Evolutionary conservation across 2,113 vertebrate species (phyloP), one percentile per base, ranked within the genome.

Genomic region (Isurus oxyrinchus): DNA sequence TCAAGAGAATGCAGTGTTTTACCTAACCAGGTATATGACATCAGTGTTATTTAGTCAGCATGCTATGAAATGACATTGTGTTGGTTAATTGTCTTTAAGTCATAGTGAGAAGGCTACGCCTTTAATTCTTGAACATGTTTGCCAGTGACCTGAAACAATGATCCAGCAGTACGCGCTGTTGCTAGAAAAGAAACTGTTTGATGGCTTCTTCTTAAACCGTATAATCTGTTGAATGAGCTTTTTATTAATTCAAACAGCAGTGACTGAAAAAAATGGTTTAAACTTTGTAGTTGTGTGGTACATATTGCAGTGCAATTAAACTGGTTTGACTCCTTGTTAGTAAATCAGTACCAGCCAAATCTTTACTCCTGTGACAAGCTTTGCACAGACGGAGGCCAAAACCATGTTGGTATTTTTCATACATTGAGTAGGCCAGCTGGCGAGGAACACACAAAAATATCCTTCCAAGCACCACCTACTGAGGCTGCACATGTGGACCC

Each of bases 401-500:
- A 63, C 49, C 40, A 95, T 53, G 8, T 55, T 55, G 44, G 67
- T 95, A 55, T 95, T 72, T 95, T 61, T 63, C 59, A 94, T 95
- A 76, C 40, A 40, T 35, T 31, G 67, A 95, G 25, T n/a, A 97
- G 96, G 97, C 97, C 97, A 97, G 97, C 97, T 97, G 97, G 97
- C 97, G 97, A 91, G 96, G 96, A 97, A 97, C 97, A 97, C 96
- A 96, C 91, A 86, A 66, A n/a, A 84, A 59, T 35, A 44, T 76
- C 49, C 40, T 72, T 55, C 66, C 96, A 97, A 96, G 97, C 97
- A 97, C 97, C 96, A 97, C 97, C 97, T 97, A 97, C 97, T 96
- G 97, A 97, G 97, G 97, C 97, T 96, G 96, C 97, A 97, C 97
- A 98, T 97, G 97, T 97, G 97, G 97, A 96, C 96, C 97, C 97